Base-by-base conservation (phyloP, 2,888 invertebrate genomes). In the Sabellastarte sp. region DNA sequence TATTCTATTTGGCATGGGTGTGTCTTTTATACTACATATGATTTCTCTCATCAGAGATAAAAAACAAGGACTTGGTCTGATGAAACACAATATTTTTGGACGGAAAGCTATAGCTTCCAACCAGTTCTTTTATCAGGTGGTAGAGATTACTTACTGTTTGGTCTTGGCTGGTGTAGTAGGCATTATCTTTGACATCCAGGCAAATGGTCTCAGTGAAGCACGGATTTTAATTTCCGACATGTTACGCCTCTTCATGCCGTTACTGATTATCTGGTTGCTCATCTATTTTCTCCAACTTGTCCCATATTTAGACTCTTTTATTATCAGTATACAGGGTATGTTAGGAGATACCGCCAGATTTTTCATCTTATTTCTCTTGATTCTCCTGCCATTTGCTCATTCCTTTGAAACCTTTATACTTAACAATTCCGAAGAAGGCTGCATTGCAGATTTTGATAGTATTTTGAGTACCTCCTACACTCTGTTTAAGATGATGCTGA, bases 281-380 rank as follows among this genome's bases (percentile, higher is more conserved):
- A 29, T 67, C n/a, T 67, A 52, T 55, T 67, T 67, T 63, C 31
- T 67, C 0, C 65, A 65, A 30, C 59, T 67, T 10, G 31, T 65
- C 1, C 67, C 67, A 2, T 57, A 32, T 32, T 59, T 67, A 26
- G 67, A 63, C 32, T 59, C 58, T 58, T 63, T 61, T 31, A 57
- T 65, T 28, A 56, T 65, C 50, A 33, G 50, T 28, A 60, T 67
- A n/a, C 60, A 63, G 56, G 31, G 31, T 15, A 65, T 67, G 67
- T 53, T 67, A 5, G 30, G 24, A n/a, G 55, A 63, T 32, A 50
- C 65, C 26, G 1, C 57, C 32, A 53, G 61, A 30, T 67, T 65
- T 56, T 29, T 57, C 51, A 26, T 67, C 30, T 15, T 67, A 20
- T 65, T 53, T 53, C 1, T 63, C 5, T 15, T 63, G 26, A 29